Evolutionary conservation across 2,113 vertebrate genomes (phyloP), one percentile per base, ranked within the genome.

Genomic region (Triplophysa dalaica): DNA sequence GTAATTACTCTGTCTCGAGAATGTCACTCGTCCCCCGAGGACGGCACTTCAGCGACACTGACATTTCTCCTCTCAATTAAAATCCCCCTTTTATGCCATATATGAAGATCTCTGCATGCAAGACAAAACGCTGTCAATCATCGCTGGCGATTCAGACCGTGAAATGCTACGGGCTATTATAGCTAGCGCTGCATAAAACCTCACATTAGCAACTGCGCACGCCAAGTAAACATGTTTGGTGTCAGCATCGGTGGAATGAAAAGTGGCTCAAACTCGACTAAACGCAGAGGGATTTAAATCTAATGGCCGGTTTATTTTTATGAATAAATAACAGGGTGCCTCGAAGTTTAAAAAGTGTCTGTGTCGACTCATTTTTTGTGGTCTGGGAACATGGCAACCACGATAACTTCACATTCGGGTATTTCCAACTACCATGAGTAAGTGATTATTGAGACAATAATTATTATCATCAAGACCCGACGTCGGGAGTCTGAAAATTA

Each of bases 11-110:
- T 0, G 60, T 64, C 45, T 43, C 7, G 4, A 65, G 78, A 84
- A 84, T 73, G 82, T 77, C 78, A 10, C 62, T 73, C 50, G 43
- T 74, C 67, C 82, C 78, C 78, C 7, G 68, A 83, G 74, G 82
- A 81, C 22, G 43, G 52, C 64, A 62, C 62, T 76, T 77, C 68
- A 29, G 67, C 41, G 61, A 41, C 1, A 21, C 78, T 77, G 78
- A 81, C 62, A 73, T 77, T 72, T 76, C 65, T 70, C 24, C 8
- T 77, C 56, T 66, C 70, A 75, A 67, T 77, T 84, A 68, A 73
- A 81, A 73, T 56, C 78, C n/a, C 21, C 43, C 29, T 80, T 50
- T 83, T 70, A 63, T 60, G 62, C 45, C 58, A 66, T 5, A 54
- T 77, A 77, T 61, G 72, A 77, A 62, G 67, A 79, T 73, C 38